Conservation (phyloP, 2,888 invertebrate genomes). For the Drosophila eohydei region DNA sequence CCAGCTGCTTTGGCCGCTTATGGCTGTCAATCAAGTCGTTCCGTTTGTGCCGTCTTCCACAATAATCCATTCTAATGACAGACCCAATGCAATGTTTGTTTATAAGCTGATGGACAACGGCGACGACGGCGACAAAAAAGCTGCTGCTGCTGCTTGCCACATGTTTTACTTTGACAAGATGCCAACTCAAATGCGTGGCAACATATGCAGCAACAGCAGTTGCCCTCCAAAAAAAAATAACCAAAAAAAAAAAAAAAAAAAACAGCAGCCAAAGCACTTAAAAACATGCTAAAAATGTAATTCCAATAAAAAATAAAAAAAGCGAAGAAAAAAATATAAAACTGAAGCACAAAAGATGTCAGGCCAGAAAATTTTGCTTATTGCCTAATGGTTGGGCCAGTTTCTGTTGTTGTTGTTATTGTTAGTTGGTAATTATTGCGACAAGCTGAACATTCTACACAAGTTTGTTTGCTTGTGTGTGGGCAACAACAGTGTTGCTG, state of each 20-base stretch:
- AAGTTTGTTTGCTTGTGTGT: slow-evolving; percentile 33
- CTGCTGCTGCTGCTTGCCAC: slow-evolving; percentile 65
- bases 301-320: slow-evolving; percentile 27
- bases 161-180: slow-evolving; percentile 76
- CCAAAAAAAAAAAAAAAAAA: slow-evolving; percentile 12
- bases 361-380: slow-evolving; percentile 42
- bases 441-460: slow-evolving; percentile 37
- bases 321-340: slow-evolving; percentile 10
- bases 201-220: slow-evolving; percentile 52
- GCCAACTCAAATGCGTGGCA: slow-evolving; percentile 64
- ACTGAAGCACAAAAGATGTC: slow-evolving; percentile 56
- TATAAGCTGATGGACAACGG: slow-evolving; percentile 33
- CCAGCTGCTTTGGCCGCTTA: slow-evolving; percentile 28
- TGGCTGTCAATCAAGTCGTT: slow-evolving; percentile 53
- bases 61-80: slow-evolving; percentile 81
- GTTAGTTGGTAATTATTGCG: slow-evolving; percentile 49
- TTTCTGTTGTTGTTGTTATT: slow-evolving; percentile 20
- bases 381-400: slow-evolving; percentile 56
- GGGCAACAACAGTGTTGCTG: slow-evolving; percentile 64
- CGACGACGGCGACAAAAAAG: slow-evolving; percentile 30
- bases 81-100: slow-evolving; percentile 62
- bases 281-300: slow-evolving; percentile 50
- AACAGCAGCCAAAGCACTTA: slow-evolving; percentile 48
- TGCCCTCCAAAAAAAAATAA: slow-evolving; percentile 21
- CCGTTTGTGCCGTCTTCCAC: slow-evolving; percentile 40